These are phyloP conservation scores for Corydoras maculifer DNA, from an alignment of 2,113 vertebrate species.

Conservation along the genomic window DNA sequence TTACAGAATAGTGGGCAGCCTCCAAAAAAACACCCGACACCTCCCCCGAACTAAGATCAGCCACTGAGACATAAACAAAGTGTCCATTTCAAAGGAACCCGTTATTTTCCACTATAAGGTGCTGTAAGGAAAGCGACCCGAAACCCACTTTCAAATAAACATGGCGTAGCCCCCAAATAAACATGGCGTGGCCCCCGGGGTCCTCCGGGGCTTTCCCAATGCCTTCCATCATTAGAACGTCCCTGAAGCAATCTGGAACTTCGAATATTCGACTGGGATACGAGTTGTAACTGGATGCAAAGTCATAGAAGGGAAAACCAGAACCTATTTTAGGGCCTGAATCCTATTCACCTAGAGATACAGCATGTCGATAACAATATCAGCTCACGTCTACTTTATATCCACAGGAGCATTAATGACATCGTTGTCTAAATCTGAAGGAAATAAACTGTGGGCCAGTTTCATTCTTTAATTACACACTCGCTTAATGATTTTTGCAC, in stretches of 20 bases:
- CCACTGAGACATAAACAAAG: neutral
- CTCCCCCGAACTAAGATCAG: neutral
- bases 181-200: neutral
- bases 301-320: constrained; percentile 13
- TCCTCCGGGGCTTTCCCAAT: constrained; percentile 15
- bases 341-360: too few species aligned
- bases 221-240: constrained; percentile 12
- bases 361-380: too few species aligned
- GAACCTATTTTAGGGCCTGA: neutral
- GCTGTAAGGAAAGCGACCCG: neutral
- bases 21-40: neutral
- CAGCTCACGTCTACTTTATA: too few species aligned
- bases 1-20: neutral
- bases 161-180: neutral
- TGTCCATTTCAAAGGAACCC: neutral
- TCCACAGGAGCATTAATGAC: too few species aligned
- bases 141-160: neutral
- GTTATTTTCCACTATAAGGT: constrained; percentile 7
- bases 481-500: too few species aligned
- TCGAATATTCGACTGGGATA: neutral
- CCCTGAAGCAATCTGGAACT: constrained; percentile 38
- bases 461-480: too few species aligned
- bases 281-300: constrained; percentile 21
- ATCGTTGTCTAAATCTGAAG: too few species aligned
- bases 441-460: too few species aligned